These are phyloP conservation scores for Hydrophis major DNA, from an alignment of 2,797 vertebrate species.

Conservation along the genomic window DNA sequence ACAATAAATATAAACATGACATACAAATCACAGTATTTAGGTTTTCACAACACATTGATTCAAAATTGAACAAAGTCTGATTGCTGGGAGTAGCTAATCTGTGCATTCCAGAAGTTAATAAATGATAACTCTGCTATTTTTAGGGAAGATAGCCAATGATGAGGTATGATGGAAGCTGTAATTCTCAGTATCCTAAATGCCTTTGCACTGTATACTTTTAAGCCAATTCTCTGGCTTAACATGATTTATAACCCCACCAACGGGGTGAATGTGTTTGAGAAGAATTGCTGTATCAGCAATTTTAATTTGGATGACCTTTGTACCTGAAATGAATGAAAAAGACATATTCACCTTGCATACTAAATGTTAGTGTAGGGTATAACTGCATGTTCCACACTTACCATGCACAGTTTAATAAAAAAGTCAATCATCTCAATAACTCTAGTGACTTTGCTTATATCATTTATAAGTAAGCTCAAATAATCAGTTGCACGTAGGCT, in stretches of 20 bases:
- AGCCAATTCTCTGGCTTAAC: neutral
- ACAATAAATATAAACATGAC: neutral
- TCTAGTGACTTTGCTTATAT: neutral
- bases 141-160: neutral
- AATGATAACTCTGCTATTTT: neutral
- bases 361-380: neutral
- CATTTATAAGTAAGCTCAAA: neutral
- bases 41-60: neutral
- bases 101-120: neutral
- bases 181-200: neutral
- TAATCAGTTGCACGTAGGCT: neutral
- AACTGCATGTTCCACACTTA: neutral
- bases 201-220: neutral
- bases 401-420: neutral
- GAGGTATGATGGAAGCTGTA: neutral
- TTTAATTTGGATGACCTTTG: neutral
- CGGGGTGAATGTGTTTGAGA: neutral
- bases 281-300: neutral
- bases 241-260: neutral
- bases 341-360: neutral
- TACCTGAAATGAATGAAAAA: neutral
- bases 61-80: neutral
- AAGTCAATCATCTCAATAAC: neutral
- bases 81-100: neutral
- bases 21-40: neutral